Evolutionary conservation across 2,888 invertebrate genomes (phyloP).

Genomic region (Macrophya alboannulata): DNA sequence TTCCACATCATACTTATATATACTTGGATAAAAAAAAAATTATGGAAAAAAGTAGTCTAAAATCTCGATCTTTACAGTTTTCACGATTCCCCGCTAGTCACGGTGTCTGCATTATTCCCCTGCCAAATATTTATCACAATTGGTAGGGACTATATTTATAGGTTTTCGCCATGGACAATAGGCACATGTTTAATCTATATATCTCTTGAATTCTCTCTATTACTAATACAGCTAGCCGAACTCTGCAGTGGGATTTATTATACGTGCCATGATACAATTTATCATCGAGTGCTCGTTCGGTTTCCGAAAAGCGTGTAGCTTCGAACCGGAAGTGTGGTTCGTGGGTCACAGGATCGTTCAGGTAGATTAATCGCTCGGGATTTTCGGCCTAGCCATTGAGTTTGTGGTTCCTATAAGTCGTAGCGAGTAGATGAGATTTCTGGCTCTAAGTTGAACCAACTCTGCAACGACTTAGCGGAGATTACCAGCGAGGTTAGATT

Average conservation of each 20-base stretch:
- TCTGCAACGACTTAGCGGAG: background rate
- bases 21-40: background rate
- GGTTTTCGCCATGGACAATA: background rate
- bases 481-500: slow-evolving; percentile 19
- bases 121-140: background rate
- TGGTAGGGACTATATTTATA: background rate
- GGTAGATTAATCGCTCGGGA: slow-evolving; percentile 41
- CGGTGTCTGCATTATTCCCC: background rate
- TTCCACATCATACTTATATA: background rate
- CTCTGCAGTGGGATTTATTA: slow-evolving; percentile 29
- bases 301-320: slow-evolving; percentile 17
- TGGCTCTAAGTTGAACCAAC: slow-evolving; percentile 15
- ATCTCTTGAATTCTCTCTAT: background rate
- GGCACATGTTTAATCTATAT: background rate
- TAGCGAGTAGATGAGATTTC: slow-evolving; percentile 1
- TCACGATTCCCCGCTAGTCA: background rate
- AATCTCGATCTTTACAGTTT: background rate
- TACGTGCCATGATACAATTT: slow-evolving; percentile 17
- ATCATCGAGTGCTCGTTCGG: slow-evolving; percentile 28
- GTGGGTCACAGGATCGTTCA: slow-evolving; percentile 21
- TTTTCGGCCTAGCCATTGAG: slow-evolving; percentile 25
- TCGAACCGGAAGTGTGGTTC: slow-evolving; percentile 32
- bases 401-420: slow-evolving; percentile 33
- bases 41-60: background rate
- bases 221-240: background rate